Base-by-base conservation (phyloP, 2,888 invertebrate genomes). In the Clistopyga incitator region DNA sequence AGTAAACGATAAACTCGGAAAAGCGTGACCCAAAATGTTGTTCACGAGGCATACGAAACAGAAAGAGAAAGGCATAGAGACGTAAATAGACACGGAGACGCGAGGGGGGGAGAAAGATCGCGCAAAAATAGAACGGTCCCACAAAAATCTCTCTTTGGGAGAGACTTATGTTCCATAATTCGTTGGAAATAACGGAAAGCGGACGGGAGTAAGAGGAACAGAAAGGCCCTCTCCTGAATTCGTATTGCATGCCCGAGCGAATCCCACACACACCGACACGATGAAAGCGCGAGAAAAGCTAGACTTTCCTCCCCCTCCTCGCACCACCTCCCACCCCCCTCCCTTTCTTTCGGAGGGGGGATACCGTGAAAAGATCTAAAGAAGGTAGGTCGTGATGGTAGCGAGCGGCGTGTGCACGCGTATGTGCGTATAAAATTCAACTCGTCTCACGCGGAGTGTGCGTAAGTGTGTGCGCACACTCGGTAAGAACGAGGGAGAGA, bases 281-380 rank as follows among this genome's bases (percentile, higher is more conserved):
- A 77, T 72, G 80, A 81, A 77, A 74, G 71, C 67, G 67, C 77
- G 81, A 68, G 81, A 71, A 65, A 82, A 67, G 67, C 61, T 13
- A 50, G 38, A 38, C 38, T 38, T 10, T 10, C 38, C 10, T 10
- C 38, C 10, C 10, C 38, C 38, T 10, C 34, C 38, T 10, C 38
- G 1, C 38, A 8, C 10, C 10, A n/a, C n/a, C 38, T 10, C 38
- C 10, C 38, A 8, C 10, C 10, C 38, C 38, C 38, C 34, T 6
- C 34, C 34, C 38, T 10, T 38, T 38, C 8, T 13, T 20, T 15
- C 59, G 82, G 52, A 71, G 79, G 82, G 82, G 70, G 81, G 72
- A 81, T 75, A 78, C 80, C 52, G 50, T 78, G 50, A 25, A 52
- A 59, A 50, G 54, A 72, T 29, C 45, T 47, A 71, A 52, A 29